Percentiles rank a stretch among this genome's conserved stretches.
phyloP scores from a whole-genome alignment of 2,113 vertebrate species.

The Syrmaticus mikado region DNA sequence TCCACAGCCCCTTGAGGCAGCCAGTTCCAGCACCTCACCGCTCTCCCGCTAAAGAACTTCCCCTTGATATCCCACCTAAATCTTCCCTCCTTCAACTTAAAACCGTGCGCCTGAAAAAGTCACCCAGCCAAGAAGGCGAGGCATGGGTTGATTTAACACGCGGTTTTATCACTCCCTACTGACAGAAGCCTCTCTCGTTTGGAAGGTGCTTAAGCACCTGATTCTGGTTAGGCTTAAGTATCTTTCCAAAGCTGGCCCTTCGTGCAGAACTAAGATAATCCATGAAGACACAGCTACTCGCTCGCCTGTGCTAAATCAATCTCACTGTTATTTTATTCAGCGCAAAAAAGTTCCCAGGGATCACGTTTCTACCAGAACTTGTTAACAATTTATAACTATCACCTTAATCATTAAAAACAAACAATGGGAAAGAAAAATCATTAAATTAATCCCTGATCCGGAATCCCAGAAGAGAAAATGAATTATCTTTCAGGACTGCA shows the following conservation, averaged over 20 bases:
- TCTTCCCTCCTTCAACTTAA: too few species aligned
- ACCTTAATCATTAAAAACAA: constrained; percentile 56
- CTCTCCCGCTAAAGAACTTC: too few species aligned
- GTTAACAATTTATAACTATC: constrained; percentile 68
- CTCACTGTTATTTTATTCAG: constrained; percentile 2
- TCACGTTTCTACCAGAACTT: constrained; percentile 43
- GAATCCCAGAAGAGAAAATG: constrained; percentile 16
- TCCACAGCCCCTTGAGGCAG: too few species aligned
- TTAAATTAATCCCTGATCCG: constrained; percentile 45
- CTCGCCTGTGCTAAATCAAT: background rate
- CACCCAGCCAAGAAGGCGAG: background rate
- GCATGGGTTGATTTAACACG: background rate
- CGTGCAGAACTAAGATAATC: constrained; percentile 31
- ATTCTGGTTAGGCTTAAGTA: background rate
- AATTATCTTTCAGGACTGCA: constrained; percentile 12
- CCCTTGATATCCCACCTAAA: too few species aligned
- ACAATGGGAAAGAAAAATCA: constrained; percentile 15
- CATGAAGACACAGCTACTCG: constrained; percentile 39
- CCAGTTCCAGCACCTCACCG: too few species aligned
- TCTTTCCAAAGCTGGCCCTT: background rate
- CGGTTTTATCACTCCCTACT: constrained; percentile 38
- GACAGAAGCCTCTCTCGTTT: constrained; percentile 28
- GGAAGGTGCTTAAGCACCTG: constrained; percentile 47
- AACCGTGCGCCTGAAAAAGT: background rate
- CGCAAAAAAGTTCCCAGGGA: background rate